These are phyloP conservation scores for Nezara viridula DNA, from an alignment of 2,888 invertebrate genomes.

Conservation along the genomic window DNA sequence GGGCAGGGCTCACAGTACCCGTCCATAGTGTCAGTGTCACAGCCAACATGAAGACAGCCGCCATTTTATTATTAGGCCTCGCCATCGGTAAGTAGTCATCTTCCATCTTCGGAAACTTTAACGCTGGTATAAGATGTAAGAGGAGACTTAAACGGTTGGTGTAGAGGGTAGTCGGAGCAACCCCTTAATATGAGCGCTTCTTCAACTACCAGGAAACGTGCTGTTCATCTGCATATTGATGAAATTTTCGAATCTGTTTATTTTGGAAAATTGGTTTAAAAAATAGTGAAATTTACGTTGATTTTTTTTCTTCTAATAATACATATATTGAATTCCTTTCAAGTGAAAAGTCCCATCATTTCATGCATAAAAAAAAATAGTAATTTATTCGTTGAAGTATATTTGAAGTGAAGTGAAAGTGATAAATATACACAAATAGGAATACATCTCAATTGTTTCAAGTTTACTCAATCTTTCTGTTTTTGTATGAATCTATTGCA, in stretches of 20 bases:
- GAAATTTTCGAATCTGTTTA: neutral
- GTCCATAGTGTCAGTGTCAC: constrained; percentile 53
- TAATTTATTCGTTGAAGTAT: neutral
- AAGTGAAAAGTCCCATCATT: neutral
- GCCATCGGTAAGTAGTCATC: constrained; percentile 44
- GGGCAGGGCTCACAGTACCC: constrained; percentile 43
- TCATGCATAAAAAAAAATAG: neutral
- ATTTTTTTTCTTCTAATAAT: neutral
- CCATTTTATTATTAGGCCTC: constrained; percentile 47
- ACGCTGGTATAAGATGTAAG: neutral
- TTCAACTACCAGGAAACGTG: neutral
- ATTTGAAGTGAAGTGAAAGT: neutral
- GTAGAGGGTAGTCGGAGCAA: neutral
- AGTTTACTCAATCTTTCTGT: too few relatives aligned
- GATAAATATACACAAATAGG: neutral
- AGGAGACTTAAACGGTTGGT: constrained; percentile 31
- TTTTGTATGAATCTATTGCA: too few relatives aligned
- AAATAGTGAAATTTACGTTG: neutral
- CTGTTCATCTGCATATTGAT: neutral
- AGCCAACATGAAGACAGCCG: constrained; percentile 51
- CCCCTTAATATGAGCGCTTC: neutral
- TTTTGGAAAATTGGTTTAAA: neutral
- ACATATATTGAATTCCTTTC: neutral
- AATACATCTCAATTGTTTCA: neutral
- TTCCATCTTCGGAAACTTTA: constrained; percentile 47